Base-by-base conservation (phyloP, 2,113 vertebrate genomes). In the Oncorhynchus clarkii region DNA sequence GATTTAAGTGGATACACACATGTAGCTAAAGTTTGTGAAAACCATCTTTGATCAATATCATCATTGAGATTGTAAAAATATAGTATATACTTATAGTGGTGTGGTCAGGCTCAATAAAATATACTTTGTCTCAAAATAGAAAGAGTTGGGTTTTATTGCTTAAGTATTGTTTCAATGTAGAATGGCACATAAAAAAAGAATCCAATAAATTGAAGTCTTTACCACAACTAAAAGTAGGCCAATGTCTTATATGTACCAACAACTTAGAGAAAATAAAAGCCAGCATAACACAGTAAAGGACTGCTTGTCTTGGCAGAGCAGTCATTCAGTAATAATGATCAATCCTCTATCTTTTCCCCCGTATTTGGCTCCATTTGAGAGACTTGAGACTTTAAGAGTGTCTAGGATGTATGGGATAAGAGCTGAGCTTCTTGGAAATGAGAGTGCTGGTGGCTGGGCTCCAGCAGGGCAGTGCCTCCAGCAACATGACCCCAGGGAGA, bases 241-340 rank as follows among this genome's bases (percentile, higher is more conserved):
- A 51, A 0, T 67, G 73, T 7, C 16, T 57, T 66, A 74, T 20
- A 68, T 26, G 76, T 51, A 24, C 24, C 66, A 29, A 45, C 59
- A 51, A 73, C 71, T 57, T 73, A n/a, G 68, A 66, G 62, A 73
- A 79, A 86, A 80, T 29, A 65, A 72, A 76, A 81, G 34, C 78
- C 75, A 73, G 59, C 73, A 76, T 80, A 80, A 70, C 83, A 80
- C 64, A 26, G 5, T 6, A 57, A 66, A 75, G 45, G 2, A 11
- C 14, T 64, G 76, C 82, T 87, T 85, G 79, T 81, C 68, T 90
- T 90, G 86, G 86, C 84, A 81, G 31, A 65, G 24, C 54, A 60
- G 14, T 60, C 27, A 18, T 70, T 84, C 72, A 78, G 65, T 82
- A 84, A 57, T 57, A 57, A 87, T 89, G 73, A 27, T 51, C 65